Base-by-base conservation (phyloP, 2,888 invertebrate genomes). In the Perithous albicinctus region DNA sequence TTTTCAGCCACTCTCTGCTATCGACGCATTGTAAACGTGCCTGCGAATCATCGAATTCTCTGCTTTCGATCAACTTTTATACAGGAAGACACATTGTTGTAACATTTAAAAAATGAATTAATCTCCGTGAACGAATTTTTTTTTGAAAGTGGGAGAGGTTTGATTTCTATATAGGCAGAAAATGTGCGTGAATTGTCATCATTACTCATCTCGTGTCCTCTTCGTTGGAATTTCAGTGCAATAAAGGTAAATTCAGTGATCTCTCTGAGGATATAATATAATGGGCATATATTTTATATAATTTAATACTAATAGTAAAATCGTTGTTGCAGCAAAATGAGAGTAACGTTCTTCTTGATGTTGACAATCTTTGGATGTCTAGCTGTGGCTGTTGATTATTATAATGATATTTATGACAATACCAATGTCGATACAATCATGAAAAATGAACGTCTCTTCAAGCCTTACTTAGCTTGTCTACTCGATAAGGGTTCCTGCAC, bases 401-500 rank as follows among this genome's bases (percentile, higher is more conserved):
- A 86, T 46, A 7, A 82, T 2, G 56, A 66, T 10, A 20, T 46
- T 2, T 85, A 74, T 41, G 82, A 86, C 59, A 70, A 85, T 20
- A 35, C 85, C 0, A 76, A 87, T 32, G 23, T 87, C 5, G 78
- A 85, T 8, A 8, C 18, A 1, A 77, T 86, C 38, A 63, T 88
- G 4, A 59, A 10, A 0, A 87, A 70, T 61, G 72, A 85, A 12
- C 81, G 85, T 51, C 61, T 86, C 10, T 61, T 85, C 3, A 73
- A 79, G 1, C 70, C 72, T 15, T 88, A 87, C 46, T 26, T 84
- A 2, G 35, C 72, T 18, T 89, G 89, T 51, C 12, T 89, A 10
- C 77, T 89, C 0, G 87, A 87, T 7, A 76, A 82, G 35, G 86
- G 86, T 2, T 43, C 83, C 0, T 89, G 89, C 46, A 83, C 86